phyloP scores from a whole-genome alignment of 2,888 invertebrate genomes.

The Phymatocera aterrima region DNA sequence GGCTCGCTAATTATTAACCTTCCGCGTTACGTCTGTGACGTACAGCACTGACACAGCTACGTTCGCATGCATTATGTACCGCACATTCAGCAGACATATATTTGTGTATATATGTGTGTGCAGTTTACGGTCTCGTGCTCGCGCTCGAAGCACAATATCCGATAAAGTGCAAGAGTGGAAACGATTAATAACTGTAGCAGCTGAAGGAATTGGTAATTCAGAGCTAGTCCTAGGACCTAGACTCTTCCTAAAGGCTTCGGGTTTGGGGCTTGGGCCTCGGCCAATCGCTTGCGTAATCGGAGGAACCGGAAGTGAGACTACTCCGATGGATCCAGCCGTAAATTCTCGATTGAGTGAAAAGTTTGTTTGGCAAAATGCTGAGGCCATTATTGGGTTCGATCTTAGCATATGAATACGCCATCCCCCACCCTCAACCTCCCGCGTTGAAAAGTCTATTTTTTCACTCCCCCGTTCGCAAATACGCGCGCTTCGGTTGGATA shows the following conservation, averaged over 20 bases:
- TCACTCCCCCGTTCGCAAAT: too few species aligned
- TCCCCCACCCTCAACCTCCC: too few species aligned
- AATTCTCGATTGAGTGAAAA: constrained; percentile 47
- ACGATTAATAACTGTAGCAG: constrained; percentile 14
- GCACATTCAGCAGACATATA: too few species aligned
- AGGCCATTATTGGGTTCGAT: constrained; percentile 51
- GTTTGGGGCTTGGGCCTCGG: constrained; percentile 3
- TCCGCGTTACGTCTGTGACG: constrained; percentile 14
- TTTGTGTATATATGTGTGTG: neutral
- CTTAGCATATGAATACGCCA: constrained; percentile 60
- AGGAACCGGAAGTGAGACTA: constrained; percentile 25
- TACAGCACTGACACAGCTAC: neutral
- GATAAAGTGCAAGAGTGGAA: neutral
- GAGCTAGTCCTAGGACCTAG: too few species aligned
- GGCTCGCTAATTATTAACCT: constrained; percentile 45
- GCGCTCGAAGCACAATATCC: neutral
- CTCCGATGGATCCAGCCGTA: constrained; percentile 15
- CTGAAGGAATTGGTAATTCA: neutral
- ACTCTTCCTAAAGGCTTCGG: neutral
- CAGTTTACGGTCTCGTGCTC: constrained; percentile 3
- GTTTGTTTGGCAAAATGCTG: constrained; percentile 55
- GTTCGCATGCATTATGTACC: neutral
- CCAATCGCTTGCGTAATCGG: constrained; percentile 40
- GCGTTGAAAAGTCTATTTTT: constrained; percentile 37
- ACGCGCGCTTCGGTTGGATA: neutral